These are phyloP conservation scores for Drosophila auraria DNA, from an alignment of 1,140 invertebrate genomes.

Conservation along the genomic window DNA sequence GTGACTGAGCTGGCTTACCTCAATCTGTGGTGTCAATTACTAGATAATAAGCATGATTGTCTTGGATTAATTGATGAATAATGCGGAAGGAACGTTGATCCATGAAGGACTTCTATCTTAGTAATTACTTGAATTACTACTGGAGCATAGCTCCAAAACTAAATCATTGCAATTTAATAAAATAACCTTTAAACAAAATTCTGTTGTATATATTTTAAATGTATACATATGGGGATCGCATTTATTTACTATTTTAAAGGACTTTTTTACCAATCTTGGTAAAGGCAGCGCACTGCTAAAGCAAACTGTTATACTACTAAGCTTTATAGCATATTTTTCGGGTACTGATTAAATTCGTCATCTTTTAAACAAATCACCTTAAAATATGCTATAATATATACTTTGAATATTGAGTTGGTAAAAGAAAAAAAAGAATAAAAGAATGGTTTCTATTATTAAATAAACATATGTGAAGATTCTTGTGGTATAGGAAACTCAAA, in stretches of 20 bases:
- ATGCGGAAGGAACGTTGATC: neutral
- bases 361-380: neutral
- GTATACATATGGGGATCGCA: too few species aligned
- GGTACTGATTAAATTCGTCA: neutral
- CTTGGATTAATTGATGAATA: neutral
- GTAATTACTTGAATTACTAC: too few species aligned
- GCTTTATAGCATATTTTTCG: constrained; percentile 28
- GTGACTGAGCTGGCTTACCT: constrained; percentile 1
- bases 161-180: neutral
- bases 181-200: neutral
- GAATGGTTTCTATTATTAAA: too few species aligned
- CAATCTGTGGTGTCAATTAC: constrained; percentile 2
- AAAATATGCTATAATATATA: neutral
- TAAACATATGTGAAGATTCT: too few species aligned
- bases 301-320: constrained; percentile 49
- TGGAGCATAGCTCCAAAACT: too few species aligned
- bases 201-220: too few species aligned
- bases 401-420: too few species aligned
- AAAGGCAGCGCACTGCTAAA: neutral
- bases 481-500: too few species aligned
- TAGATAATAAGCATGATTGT: constrained; percentile 1
- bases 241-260: neutral
- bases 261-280: neutral
- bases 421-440: too few species aligned
- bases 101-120: neutral